phyloP scores from a whole-genome alignment of 2,888 invertebrate genomes.

The Bombylius major region DNA sequence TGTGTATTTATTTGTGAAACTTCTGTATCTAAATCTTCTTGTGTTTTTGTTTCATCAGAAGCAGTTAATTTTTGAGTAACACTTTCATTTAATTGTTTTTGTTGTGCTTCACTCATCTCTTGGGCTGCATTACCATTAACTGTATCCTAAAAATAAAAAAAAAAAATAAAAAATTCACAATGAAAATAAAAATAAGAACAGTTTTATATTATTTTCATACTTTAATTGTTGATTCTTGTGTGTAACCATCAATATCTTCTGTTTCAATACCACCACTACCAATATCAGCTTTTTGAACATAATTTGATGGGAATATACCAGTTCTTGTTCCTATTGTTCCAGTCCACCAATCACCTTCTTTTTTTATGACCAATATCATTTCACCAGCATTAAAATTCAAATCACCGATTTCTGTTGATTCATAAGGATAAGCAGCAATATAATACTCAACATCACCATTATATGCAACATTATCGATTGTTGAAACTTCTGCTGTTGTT shows the following conservation, averaged over 20 bases:
- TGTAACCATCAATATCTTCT: background rate
- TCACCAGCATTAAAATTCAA: conserved; percentile 79
- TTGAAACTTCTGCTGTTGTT: conserved; percentile 16
- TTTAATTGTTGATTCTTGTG: background rate
- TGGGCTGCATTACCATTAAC: conserved; percentile 7
- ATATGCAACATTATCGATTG: conserved; percentile 21
- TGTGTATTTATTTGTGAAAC: conserved; percentile 38
- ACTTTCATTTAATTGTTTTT: conserved; percentile 8
- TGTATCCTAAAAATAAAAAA: conserved; percentile 1
- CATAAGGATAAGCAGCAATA: conserved; percentile 81
- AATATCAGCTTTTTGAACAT: conserved; percentile 63
- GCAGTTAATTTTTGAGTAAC: conserved; percentile 7
- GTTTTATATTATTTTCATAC: background rate
- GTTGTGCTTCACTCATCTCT: conserved; percentile 1
- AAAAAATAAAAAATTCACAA: too few relatives aligned
- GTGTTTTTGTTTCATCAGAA: conserved; percentile 27
- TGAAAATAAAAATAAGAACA: too few relatives aligned
- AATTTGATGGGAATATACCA: conserved; percentile 97
- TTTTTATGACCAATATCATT: conserved; percentile 70
- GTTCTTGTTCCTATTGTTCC: conserved; percentile 67
- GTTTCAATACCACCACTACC: conserved; percentile 15
- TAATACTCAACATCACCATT: conserved; percentile 56
- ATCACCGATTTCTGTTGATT: conserved; percentile 81
- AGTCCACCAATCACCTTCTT: conserved; percentile 99
- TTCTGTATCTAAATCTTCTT: conserved; percentile 37